phyloP scores from a whole-genome alignment of 2,888 invertebrate species.

The Epinotia ramella region DNA sequence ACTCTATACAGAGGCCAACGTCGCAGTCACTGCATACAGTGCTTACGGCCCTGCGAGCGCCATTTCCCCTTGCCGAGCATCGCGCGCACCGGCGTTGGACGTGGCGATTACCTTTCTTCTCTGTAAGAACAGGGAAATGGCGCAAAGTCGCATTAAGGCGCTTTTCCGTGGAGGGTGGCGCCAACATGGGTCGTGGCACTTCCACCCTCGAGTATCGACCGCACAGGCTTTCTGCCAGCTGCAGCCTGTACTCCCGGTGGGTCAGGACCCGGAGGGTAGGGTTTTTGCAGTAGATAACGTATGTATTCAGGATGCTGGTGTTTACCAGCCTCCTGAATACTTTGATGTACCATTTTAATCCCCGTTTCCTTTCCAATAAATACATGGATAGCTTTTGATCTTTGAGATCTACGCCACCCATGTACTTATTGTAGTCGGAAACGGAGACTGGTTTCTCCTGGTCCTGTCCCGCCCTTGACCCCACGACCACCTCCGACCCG shows the following conservation, averaged over 20 bases:
- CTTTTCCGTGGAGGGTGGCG: background rate
- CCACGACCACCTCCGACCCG: background rate
- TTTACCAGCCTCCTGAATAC: background rate
- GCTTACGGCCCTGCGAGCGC: background rate
- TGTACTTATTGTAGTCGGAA: background rate
- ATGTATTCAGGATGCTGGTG: background rate
- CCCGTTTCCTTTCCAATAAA: background rate
- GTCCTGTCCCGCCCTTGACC: background rate
- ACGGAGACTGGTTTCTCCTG: background rate
- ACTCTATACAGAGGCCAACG: background rate
- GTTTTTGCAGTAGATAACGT: background rate
- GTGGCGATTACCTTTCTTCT: no score
- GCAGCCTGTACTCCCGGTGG: background rate
- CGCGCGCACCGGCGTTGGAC: no score
- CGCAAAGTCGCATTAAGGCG: background rate
- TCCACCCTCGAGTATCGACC: background rate
- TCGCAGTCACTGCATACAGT: conserved; percentile 1
- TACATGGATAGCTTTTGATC: background rate
- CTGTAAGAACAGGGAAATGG: conserved; percentile 5
- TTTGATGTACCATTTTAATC: background rate
- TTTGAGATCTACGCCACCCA: conserved; percentile 5
- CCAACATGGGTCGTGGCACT: background rate
- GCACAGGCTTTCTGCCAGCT: conserved; percentile 2
- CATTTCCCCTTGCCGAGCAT: background rate
- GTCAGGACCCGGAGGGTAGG: background rate